Conservation (phyloP, 2,888 invertebrate species). For the Drosophila macrothrix region DNA sequence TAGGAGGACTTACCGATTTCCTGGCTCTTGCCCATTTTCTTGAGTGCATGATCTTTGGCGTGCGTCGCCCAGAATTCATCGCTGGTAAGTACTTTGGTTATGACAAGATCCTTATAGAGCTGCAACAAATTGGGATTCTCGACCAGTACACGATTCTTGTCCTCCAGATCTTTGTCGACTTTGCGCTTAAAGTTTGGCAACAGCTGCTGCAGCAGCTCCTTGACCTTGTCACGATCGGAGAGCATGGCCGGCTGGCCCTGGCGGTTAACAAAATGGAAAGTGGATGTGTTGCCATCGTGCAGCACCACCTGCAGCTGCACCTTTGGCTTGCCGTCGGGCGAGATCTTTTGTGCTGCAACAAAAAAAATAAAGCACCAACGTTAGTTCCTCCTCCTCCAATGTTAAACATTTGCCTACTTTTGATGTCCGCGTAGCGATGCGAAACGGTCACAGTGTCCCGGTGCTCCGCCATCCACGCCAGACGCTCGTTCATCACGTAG, state of each 20-base stretch:
- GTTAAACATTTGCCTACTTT: slow-evolving; percentile 88
- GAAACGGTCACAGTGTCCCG: slow-evolving; percentile 96
- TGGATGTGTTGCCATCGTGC: slow-evolving; percentile 96
- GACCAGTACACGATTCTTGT: slow-evolving; percentile 94
- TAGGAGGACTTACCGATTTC: slow-evolving; percentile 89
- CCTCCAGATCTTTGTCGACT: slow-evolving; percentile 95
- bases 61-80: slow-evolving; percentile 99
- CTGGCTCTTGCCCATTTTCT: slow-evolving; percentile 91
- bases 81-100: slow-evolving; percentile 96
- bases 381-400: background rate
- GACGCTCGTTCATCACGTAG: slow-evolving; percentile 96
- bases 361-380: background rate
- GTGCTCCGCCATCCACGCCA: slow-evolving; percentile 98
- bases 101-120: slow-evolving; percentile 98
- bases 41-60: slow-evolving; percentile 91
- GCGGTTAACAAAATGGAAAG: slow-evolving; percentile 98
- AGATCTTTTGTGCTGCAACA: slow-evolving; percentile 95
- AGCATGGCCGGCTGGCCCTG: slow-evolving; percentile 93
- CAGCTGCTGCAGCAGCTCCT: slow-evolving; percentile 94
- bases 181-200: slow-evolving; percentile 97
- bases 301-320: slow-evolving; percentile 98
- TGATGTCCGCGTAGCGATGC: slow-evolving; percentile 97
- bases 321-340: slow-evolving; percentile 98
- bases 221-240: slow-evolving; percentile 96
- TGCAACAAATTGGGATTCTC: slow-evolving; percentile 96